Evolutionary conservation across 2,113 vertebrate species (phyloP).

Genomic region (Ceuthmochares aereus): DNA sequence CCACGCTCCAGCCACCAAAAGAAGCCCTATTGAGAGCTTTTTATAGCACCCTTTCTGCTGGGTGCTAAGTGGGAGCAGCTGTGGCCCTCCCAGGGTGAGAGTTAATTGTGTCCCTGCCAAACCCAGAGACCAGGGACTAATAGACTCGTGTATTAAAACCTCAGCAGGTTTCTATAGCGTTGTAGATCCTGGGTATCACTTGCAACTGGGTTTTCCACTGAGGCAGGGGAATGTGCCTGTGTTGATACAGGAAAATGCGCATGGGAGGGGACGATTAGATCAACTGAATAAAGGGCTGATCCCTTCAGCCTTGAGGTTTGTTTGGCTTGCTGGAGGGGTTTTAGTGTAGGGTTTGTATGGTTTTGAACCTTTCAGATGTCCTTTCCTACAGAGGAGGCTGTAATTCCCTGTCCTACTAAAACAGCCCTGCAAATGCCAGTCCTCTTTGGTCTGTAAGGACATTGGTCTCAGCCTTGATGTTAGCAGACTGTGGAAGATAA

Average conservation of each 20-base stretch:
- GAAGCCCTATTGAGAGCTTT: neutral
- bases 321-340: slow-evolving; percentile 27
- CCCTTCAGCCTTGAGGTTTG: slow-evolving; percentile 54
- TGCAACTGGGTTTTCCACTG: neutral
- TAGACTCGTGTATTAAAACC: neutral
- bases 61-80: neutral
- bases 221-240: neutral
- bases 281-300: slow-evolving; percentile 24
- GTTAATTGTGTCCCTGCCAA: neutral
- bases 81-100: neutral
- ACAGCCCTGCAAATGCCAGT: neutral
- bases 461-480: neutral
- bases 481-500: neutral
- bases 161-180: neutral
- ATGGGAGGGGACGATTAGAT: slow-evolving; percentile 22
- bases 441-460: neutral
- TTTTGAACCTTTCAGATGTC: neutral
- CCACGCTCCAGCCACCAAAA: fast-evolving
- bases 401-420: neutral
- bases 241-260: slow-evolving; percentile 1
- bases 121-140: neutral
- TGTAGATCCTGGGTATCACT: neutral
- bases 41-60: neutral
- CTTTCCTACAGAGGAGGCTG: neutral
- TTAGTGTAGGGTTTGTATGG: neutral